Evolutionary conservation across 1,140 invertebrate genomes (phyloP).

Genomic region (Bombus breviceps): DNA sequence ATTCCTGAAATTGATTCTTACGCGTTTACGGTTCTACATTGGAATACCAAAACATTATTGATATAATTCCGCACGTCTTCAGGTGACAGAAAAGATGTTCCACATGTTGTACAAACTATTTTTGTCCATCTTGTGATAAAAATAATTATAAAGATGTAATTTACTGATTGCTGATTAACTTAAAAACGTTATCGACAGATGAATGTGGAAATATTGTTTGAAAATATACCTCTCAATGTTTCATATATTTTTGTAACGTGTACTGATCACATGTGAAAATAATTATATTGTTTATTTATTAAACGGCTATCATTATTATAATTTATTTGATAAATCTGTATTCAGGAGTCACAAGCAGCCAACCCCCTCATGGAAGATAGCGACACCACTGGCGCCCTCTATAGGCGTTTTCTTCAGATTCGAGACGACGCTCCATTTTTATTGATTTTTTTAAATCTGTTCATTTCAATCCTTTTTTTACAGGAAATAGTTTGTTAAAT

Average conservation of each 20-base stretch:
- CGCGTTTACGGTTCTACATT: neutral
- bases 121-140: neutral
- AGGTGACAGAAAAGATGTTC: neutral
- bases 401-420: constrained; percentile 3
- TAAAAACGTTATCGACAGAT: no score
- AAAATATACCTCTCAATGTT: neutral
- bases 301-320: neutral
- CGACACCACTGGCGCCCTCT: constrained; percentile 57
- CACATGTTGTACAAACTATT: neutral
- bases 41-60: neutral
- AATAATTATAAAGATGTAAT: neutral
- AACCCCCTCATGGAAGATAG: neutral
- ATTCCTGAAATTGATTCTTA: neutral
- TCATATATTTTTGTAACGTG: neutral
- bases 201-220: no score
- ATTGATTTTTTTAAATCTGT: constrained; percentile 14
- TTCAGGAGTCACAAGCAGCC: no score
- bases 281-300: neutral
- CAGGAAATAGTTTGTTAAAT: neutral
- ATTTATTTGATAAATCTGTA: neutral
- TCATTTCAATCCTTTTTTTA: neutral
- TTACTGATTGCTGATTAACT: no score
- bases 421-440: neutral
- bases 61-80: neutral
- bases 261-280: neutral